These are phyloP conservation scores for Metaphire vulgaris DNA, from an alignment of 1,140 invertebrate species.

Conservation along the genomic window DNA sequence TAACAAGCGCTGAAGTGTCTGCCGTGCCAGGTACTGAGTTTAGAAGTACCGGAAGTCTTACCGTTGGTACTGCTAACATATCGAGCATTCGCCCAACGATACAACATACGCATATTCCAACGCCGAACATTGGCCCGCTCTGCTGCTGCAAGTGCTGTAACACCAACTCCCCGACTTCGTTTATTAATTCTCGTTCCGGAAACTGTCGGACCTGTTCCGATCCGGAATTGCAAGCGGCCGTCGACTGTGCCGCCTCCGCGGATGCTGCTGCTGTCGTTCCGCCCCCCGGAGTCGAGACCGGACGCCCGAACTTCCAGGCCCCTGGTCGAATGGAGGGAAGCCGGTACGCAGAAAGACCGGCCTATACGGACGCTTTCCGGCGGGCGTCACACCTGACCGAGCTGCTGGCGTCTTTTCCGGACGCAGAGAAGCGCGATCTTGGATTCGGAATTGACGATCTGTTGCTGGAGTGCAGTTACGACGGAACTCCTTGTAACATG, in stretches of 20 bases:
- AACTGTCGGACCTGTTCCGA: neutral
- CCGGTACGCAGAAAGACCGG: neutral
- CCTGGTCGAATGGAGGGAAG: neutral
- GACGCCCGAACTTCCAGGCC: neutral
- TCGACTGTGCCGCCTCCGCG: neutral
- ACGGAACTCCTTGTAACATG: neutral
- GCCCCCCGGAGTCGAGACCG: neutral
- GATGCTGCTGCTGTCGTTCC: no score
- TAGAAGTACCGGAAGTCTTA: no score
- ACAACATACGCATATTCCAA: no score
- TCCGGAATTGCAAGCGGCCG: neutral
- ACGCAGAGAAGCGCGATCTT: neutral
- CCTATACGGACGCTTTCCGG: slow-evolving; percentile 6
- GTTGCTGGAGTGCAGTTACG: neutral
- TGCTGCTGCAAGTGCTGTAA: neutral
- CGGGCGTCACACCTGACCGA: neutral
- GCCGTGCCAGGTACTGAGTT: no score
- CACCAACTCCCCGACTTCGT: neutral
- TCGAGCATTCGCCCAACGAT: no score
- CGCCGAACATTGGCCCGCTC: no score
- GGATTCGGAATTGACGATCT: slow-evolving; percentile 5
- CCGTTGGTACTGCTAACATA: no score
- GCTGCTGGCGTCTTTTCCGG: neutral
- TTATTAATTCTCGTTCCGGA: no score
- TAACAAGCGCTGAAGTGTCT: no score